Base-by-base conservation (phyloP, 2,797 vertebrate species). In the Alauda arvensis region DNA sequence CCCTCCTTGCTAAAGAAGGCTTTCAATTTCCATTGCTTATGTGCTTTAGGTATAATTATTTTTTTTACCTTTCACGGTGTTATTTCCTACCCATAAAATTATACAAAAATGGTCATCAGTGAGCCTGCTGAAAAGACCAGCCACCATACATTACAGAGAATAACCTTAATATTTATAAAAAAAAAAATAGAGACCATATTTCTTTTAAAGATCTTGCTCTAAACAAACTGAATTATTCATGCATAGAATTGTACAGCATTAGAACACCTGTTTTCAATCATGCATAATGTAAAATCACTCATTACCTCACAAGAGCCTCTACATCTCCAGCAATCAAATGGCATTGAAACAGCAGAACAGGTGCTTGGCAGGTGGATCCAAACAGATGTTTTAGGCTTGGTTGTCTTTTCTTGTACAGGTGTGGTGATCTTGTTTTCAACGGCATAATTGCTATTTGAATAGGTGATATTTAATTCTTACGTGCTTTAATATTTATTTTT, bases 211-310 rank as follows among this genome's bases (percentile, higher is more conserved):
- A 96, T 97, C 97, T 97, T 97, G 96, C 96, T 97, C 97, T 96
- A 98, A 97, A 97, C 98, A 99, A 99, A 98, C 98, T 97, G 98
- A 98, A 98, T 98, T 98, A 98, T 98, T 99, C 98, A 98, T 98
- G 98, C 98, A 97, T 97, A 97, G 97, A 98, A 96, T 98, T 97
- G 97, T 98, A 96, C 97, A 97, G 98, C 98, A 98, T 98, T 98
- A 96, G 98, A 98, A 98, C 99, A 99, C 98, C 99, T 99, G 99
- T 98, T 98, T 98, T 98, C 98, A 98, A 99, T 99, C 98, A 98
- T 98, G 98, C 98, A 99, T 98, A 97, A 97, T 98, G 96, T 97
- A 98, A 98, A 96, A 97, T 98, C 97, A 97, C 98, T 98, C 98
- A 98, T 98, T 98, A 98, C 98, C 98, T 99, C 98, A 98, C 98